phyloP scores from a whole-genome alignment of 1,140 invertebrate genomes.

The Tribolium castaneum region DNA sequence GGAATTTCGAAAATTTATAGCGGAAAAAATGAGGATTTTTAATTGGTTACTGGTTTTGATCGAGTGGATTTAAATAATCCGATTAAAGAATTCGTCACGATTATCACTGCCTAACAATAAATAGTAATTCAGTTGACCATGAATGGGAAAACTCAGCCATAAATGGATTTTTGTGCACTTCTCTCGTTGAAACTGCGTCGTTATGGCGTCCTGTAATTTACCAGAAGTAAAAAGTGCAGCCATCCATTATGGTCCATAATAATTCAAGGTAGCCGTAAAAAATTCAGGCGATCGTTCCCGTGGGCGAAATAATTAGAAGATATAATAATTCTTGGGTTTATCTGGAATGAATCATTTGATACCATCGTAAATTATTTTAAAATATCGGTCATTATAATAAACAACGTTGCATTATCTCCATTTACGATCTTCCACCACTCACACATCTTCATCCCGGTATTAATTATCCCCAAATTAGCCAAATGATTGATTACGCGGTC shows the following conservation, averaged over 20 bases:
- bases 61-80: not conserved
- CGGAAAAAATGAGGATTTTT: not conserved
- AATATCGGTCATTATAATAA: constrained; percentile 36
- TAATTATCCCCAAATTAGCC: not conserved
- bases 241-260: constrained; percentile 19
- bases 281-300: constrained; percentile 38
- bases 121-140: no score
- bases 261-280: constrained; percentile 25
- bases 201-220: not conserved
- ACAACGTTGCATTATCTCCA: constrained; percentile 7
- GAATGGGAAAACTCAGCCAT: no score
- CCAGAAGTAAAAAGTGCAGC: not conserved
- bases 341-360: constrained; percentile 40
- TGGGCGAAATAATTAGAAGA: constrained; percentile 46
- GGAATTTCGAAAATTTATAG: not conserved
- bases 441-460: constrained; percentile 3
- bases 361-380: constrained; percentile 35
- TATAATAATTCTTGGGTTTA: constrained; percentile 42
- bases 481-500: not conserved
- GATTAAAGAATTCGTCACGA: not conserved
- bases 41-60: not conserved
- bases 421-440: not conserved
- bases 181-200: not conserved
- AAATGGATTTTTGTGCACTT: no score
- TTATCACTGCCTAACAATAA: not conserved